Evolutionary conservation across 2,888 invertebrate genomes (phyloP).

Genomic region (Drosophila antonietae): DNA sequence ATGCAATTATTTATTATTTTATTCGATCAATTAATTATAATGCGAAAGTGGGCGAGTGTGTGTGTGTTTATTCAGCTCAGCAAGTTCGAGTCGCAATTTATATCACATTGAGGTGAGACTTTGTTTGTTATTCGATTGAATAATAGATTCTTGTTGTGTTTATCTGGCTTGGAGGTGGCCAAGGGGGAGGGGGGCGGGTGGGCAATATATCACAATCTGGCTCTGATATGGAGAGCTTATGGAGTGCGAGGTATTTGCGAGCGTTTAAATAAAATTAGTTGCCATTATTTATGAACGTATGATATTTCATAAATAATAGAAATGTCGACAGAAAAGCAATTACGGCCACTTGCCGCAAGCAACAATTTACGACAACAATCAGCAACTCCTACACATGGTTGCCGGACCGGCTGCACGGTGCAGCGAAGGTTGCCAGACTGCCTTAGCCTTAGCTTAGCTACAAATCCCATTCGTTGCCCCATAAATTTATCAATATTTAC

Average conservation of each 20-base stretch:
- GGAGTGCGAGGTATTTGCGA: constrained; percentile 31
- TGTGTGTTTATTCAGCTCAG: constrained; percentile 20
- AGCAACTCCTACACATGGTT: constrained; percentile 36
- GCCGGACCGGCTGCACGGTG: constrained; percentile 10
- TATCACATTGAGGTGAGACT: constrained; percentile 31
- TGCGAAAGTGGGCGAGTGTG: background rate
- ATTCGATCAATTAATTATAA: constrained; percentile 22
- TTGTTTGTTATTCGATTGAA: constrained; percentile 27
- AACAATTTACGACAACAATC: constrained; percentile 40
- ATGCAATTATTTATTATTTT: constrained; percentile 4
- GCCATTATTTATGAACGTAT: constrained; percentile 59
- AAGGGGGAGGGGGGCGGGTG: background rate
- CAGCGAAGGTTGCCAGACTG: constrained; percentile 9
- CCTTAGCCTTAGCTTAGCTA: constrained; percentile 12
- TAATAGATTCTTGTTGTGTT: constrained; percentile 42
- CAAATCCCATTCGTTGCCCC: constrained; percentile 47
- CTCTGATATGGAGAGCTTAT: constrained; percentile 45
- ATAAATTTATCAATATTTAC: constrained; percentile 67
- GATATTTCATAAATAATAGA: constrained; percentile 77
- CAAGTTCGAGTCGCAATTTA: constrained; percentile 31
- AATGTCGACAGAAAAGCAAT: constrained; percentile 69
- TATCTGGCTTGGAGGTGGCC: constrained; percentile 11
- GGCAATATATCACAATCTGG: constrained; percentile 51
- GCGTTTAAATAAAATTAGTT: constrained; percentile 46
- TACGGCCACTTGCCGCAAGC: constrained; percentile 49